phyloP scores from a whole-genome alignment of 2,888 invertebrate species.

The Cinara cedri region DNA sequence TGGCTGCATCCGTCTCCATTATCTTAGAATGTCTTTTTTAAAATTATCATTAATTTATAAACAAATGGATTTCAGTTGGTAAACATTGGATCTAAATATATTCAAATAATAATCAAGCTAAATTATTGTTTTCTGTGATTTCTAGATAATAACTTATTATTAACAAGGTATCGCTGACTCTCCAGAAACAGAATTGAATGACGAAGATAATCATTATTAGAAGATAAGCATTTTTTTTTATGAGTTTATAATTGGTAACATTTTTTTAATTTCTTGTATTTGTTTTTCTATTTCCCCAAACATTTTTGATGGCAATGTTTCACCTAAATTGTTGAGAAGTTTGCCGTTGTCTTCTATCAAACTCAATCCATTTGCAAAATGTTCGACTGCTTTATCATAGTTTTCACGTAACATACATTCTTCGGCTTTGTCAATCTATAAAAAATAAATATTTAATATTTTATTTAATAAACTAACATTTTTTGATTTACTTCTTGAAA shows the following conservation, averaged over 20 bases:
- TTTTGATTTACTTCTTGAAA: background rate
- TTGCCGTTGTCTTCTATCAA: background rate
- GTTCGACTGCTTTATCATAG: background rate
- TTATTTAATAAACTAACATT: too few relatives aligned
- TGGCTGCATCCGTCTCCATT: too few relatives aligned
- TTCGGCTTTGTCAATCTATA: constrained; percentile 21
- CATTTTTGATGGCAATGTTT: background rate
- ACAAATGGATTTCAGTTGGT: constrained; percentile 73
- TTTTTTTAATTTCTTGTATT: constrained; percentile 3
- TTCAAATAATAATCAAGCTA: constrained; percentile 97
- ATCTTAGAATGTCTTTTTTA: too few relatives aligned
- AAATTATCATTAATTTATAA: constrained; percentile 25
- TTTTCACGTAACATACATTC: background rate
- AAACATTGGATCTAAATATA: constrained; percentile 95
- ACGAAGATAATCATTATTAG: too few relatives aligned
- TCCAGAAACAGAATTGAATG: constrained; percentile 85
- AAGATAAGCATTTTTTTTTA: constrained; percentile 69
- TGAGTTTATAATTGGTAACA: background rate
- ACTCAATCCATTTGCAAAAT: constrained; percentile 29
- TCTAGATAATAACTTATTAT: too few relatives aligned
- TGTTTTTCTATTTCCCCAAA: constrained; percentile 8
- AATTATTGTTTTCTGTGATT: constrained; percentile 98
- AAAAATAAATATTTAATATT: constrained; percentile 1
- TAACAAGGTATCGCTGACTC: constrained; percentile 77
- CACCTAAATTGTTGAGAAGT: background rate